Evolutionary conservation across 2,888 invertebrate species (phyloP), one percentile per base, ranked within the genome.

Genomic region (Agriopis leucophaearia): DNA sequence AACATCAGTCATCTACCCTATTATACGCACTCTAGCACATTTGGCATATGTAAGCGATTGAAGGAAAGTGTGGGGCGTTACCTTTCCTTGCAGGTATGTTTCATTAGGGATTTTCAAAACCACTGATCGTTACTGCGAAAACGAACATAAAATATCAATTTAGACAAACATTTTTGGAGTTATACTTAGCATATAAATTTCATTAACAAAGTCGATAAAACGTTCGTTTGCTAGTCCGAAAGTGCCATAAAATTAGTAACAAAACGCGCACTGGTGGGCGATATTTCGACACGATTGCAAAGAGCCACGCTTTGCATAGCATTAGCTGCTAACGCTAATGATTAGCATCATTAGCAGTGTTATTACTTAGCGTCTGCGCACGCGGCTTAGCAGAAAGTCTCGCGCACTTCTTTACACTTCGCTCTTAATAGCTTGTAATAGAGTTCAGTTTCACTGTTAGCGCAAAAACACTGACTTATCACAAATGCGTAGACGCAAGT

Each of bases 201-300:
- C 80, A 83, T 77, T 82, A 77, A 78, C 78, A 79, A 74, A 74
- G 69, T 56, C 55, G 61, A 65, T 64, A 42, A 52, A 66, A 70
- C 65, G 58, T 64, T 62, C 57, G 52, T 66, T 66, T 55, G 74
- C 78, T 80, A 81, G 74, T 81, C 79, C 80, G 16, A 78, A 74
- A 72, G 73, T 77, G 74, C 71, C 83, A 84, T 86, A 81, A 84
- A 79, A 85, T 81, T 82, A 82, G 80, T 82, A 85, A 85, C 81
- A 81, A 83, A 80, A 79, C 74, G 71, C 79, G 50, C 60, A 78
- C 79, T 79, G 78, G 12, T 27, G 0, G 18, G 35, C 51, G 27
- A 27, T 16, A 8, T 5, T 38, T 54, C 52, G 57, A 45, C 57
- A 57, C 55, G 42, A 55, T 42, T 42, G 55, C 55, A 44, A 27